Conservation (phyloP, 1,140 invertebrate species). For the Calephelis nemesis region DNA sequence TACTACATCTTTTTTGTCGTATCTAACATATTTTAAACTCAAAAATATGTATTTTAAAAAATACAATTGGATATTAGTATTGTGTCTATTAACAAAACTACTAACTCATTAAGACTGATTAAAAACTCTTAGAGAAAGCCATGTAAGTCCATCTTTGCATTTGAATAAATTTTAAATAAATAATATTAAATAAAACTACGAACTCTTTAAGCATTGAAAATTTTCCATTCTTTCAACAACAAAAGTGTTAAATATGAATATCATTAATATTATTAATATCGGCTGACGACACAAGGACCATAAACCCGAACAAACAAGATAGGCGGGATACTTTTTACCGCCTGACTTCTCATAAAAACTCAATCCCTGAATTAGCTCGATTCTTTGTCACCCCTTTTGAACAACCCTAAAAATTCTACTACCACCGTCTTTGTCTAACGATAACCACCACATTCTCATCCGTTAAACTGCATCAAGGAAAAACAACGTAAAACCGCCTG, state of each 20-base stretch:
- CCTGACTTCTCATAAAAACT: conserved; percentile 73
- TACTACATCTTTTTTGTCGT: too few species aligned
- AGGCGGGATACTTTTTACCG: conserved; percentile 77
- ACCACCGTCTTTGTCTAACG: conserved; percentile 78
- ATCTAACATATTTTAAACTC: too few species aligned
- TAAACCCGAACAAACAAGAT: conserved; percentile 78
- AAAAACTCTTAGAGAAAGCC: too few species aligned
- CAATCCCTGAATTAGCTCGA: conserved; percentile 77
- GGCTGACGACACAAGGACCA: conserved; percentile 64
- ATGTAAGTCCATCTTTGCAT: too few species aligned
- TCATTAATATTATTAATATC: conserved; percentile 75
- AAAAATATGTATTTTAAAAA: too few species aligned
- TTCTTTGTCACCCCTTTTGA: conserved; percentile 78
- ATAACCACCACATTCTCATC: conserved; percentile 76
- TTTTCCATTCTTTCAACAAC: conserved; percentile 24
- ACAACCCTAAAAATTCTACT: conserved; percentile 77
- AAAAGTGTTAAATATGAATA: conserved; percentile 60
- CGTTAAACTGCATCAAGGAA: conserved; percentile 78
- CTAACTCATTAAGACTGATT: too few species aligned
- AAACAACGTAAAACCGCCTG: conserved; percentile 74
- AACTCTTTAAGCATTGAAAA: too few species aligned
- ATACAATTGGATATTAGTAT: too few species aligned
- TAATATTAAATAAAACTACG: too few species aligned
- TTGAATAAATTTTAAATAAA: too few species aligned
- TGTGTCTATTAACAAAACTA: too few species aligned